These are phyloP conservation scores for Rhea pennata DNA, from an alignment of 2,113 vertebrate species.

Conservation along the genomic window DNA sequence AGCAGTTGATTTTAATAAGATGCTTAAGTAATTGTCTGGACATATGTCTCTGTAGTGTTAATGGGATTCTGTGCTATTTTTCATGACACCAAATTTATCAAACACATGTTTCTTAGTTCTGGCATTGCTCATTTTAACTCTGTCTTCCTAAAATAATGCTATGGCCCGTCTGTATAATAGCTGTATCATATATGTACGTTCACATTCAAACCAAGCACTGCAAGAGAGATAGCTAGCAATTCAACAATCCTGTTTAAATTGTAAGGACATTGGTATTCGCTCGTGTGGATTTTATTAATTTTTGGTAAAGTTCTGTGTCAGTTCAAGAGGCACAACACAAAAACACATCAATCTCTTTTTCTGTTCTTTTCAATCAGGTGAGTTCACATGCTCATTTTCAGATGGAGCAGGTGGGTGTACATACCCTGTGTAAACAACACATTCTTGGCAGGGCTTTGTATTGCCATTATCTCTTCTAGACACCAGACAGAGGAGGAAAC, in stretches of 20 bases:
- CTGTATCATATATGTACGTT: not conserved
- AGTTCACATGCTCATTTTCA: conserved; percentile 41
- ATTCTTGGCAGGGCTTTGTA: conserved; percentile 19
- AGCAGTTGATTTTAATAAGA: not conserved
- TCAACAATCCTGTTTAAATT: not conserved
- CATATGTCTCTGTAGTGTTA: not conserved
- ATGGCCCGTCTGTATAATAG: not conserved
- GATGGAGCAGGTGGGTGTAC: conserved; percentile 25
- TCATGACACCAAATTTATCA: not conserved
- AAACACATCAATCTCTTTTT: not conserved
- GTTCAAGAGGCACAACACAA: not conserved
- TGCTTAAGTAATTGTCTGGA: not conserved
- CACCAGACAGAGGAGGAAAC: conserved; percentile 38
- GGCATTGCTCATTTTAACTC: not conserved
- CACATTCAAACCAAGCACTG: not conserved
- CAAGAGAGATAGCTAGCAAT: not conserved
- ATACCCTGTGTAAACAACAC: conserved; percentile 28
- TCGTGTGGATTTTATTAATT: not conserved
- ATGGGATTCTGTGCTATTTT: not conserved
- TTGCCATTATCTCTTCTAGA: conserved; percentile 52
- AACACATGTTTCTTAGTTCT: not conserved
- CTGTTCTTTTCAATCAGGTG: conserved; percentile 26
- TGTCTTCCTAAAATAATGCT: not conserved
- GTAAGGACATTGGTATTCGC: not conserved
- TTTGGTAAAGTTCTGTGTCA: not conserved